Base-by-base conservation (phyloP, 2,113 vertebrate species). In the Lucifuga dentata region DNA sequence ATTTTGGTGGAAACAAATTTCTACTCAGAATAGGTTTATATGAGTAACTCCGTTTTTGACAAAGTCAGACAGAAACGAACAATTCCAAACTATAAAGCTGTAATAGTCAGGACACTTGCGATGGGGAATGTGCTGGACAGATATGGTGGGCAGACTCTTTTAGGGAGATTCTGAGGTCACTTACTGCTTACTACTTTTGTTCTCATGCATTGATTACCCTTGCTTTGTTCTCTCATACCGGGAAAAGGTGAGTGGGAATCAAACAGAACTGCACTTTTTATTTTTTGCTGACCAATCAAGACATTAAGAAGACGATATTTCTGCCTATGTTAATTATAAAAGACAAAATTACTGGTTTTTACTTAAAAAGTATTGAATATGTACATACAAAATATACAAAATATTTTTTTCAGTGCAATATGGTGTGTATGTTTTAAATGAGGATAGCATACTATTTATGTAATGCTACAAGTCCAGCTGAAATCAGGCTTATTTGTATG, bases 211-310 rank as follows among this genome's bases (percentile, higher is more conserved):
- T 19, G 16, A 70, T 84, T 86, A 72, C 50, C 53, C 46, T 57
- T 62, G 48, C 68, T 36, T 60, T 74, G 55, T 76, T 67, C 76
- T 75, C 39, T 62, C 67, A 45, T 58, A 11, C 38, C 24, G 62
- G 55, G 66, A 81, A 64, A 63, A 88, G 71, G 67, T 76, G 78
- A 70, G 35, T 6, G 62, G 43, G 63, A 85, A 70, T 81, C 57
- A 77, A 74, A 78, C 41, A 73, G 60, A 35, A 33, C 26, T 19
- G 60, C 1, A 15, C 62, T 68, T 60, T 77, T 73, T 61, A 58
- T 60, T 77, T 73, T 61, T 53, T 48, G 69, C 33, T 51, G 38
- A 68, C 40, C 86, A 76, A 85, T 73, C 62, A 74, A 81, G 50
- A 64, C 65, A 76, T 79, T 71, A 83, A 76, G 78, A 12, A 35